Percentiles rank a stretch among this genome's conserved stretches.
Conservation (phyloP, 2,888 invertebrate genomes). For the Cheilosia scutellata region DNA sequence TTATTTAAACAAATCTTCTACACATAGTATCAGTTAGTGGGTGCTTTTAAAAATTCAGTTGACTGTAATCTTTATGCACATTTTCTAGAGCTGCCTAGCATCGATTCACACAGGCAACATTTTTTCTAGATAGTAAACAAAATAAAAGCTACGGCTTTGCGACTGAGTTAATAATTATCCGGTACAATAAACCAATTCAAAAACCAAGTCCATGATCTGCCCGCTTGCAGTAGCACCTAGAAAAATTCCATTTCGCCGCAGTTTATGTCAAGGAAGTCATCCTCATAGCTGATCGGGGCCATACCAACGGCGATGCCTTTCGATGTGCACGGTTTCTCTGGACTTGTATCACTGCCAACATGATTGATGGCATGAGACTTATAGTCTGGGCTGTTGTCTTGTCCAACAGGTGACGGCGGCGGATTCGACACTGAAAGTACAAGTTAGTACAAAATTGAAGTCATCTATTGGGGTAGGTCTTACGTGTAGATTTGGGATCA, state of each 20-base stretch:
- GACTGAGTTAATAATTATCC: background rate
- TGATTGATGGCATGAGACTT: constrained; percentile 84
- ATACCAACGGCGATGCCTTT: constrained; percentile 71
- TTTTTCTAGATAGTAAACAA: background rate
- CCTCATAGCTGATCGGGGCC: constrained; percentile 86
- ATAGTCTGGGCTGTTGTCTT: constrained; percentile 88
- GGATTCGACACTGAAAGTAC: constrained; percentile 86
- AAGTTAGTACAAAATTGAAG: constrained; percentile 28
- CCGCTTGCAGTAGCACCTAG: constrained; percentile 80
- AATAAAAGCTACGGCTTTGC: background rate
- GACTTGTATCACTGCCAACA: constrained; percentile 79
- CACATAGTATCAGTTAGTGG: background rate
- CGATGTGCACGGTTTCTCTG: constrained; percentile 81
- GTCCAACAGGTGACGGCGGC: constrained; percentile 91
- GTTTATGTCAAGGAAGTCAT: constrained; percentile 90
- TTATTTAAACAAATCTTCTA: constrained; percentile 10
- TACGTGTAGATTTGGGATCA: constrained; percentile 80
- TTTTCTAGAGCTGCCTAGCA: background rate
- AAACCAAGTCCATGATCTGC: constrained; percentile 6
- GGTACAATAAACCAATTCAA: background rate
- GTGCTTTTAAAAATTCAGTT: background rate
- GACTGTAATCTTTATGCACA: background rate
- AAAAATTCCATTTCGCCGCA: constrained; percentile 90
- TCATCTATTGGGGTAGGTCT: constrained; percentile 1
- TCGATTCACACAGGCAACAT: background rate